Conservation (phyloP, 2,888 invertebrate species). For the Stenotaenia linearis region DNA sequence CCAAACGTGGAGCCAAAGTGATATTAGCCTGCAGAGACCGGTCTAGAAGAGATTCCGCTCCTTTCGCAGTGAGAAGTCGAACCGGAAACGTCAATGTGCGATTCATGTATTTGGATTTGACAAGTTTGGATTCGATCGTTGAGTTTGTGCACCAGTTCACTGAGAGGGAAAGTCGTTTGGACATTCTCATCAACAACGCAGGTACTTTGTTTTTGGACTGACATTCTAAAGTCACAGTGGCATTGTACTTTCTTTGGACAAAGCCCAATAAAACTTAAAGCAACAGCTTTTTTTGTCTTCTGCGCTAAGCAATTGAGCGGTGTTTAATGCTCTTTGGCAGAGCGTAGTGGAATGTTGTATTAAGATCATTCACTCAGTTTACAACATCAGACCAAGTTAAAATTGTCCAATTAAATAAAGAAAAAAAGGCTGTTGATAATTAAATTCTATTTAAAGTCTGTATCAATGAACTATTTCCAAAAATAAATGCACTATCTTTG, state of each 20-base stretch:
- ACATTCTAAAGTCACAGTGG: neutral
- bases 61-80: conserved; percentile 43
- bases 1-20: conserved; percentile 43
- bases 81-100: conserved; percentile 44
- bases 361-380: neutral
- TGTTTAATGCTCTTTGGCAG: too few species aligned
- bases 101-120: conserved; percentile 44
- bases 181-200: conserved; percentile 48
- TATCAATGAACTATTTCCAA: conserved; percentile 11
- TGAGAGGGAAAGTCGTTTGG: conserved; percentile 42
- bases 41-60: conserved; percentile 45
- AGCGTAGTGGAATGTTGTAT: too few species aligned
- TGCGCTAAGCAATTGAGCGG: too few species aligned
- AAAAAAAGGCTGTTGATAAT: neutral
- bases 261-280: neutral
- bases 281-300: too few species aligned
- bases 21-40: conserved; percentile 45
- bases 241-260: neutral
- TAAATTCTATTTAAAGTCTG: neutral
- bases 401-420: neutral
- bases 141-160: conserved; percentile 44
- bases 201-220: conserved; percentile 40
- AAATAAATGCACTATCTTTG: neutral
- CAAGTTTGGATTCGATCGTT: conserved; percentile 43
- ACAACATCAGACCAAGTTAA: too few species aligned